Conservation (phyloP, 2,888 invertebrate genomes). For the Ichneumoninae sp. region DNA sequence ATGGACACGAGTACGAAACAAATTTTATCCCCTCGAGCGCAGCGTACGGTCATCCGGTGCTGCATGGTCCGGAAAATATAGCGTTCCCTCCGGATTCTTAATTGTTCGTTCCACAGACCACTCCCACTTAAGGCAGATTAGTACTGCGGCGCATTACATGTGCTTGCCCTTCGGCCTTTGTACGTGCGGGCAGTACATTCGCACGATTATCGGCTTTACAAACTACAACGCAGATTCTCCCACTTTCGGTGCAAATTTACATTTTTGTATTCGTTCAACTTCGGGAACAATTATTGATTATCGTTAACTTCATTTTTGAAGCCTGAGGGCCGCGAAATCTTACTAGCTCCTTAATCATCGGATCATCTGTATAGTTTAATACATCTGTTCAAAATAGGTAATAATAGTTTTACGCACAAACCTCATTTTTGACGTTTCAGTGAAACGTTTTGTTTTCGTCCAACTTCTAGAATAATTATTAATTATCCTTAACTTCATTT, state of each 20-base stretch:
- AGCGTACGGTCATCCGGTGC: neutral
- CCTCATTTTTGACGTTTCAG: too few species aligned
- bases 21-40: neutral
- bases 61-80: constrained; percentile 6
- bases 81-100: constrained; percentile 11
- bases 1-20: neutral
- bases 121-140: constrained; percentile 27
- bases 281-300: too few species aligned
- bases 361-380: too few species aligned
- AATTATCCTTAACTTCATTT: too few species aligned
- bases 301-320: too few species aligned
- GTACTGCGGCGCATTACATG: neutral
- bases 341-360: too few species aligned
- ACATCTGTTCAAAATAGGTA: too few species aligned
- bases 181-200: neutral
- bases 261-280: neutral
- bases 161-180: neutral
- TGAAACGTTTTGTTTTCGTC: too few species aligned
- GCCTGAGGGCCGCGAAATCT: too few species aligned
- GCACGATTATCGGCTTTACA: neutral
- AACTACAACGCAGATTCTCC: neutral
- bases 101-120: constrained; percentile 19
- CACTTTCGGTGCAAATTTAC: neutral
- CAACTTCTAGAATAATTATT: too few species aligned
- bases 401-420: too few species aligned